These are phyloP conservation scores for Ctena decussata DNA, from an alignment of 2,888 invertebrate genomes.

Conservation along the genomic window DNA sequence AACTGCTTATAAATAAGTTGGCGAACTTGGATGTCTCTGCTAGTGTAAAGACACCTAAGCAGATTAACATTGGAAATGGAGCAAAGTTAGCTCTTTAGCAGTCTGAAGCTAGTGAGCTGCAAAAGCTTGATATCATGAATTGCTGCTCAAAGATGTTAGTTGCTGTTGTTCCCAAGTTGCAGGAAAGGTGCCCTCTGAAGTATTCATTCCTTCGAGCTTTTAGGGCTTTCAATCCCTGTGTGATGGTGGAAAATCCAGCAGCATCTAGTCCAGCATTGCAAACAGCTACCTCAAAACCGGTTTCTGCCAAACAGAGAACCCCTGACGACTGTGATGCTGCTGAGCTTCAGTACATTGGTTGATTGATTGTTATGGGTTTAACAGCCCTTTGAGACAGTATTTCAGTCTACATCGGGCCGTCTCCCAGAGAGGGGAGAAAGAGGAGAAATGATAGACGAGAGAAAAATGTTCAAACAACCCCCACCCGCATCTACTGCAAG, in stretches of 20 bases:
- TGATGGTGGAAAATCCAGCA: background rate
- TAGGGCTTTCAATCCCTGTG: background rate
- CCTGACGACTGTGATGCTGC: conserved; percentile 3
- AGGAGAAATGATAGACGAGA: too few species aligned
- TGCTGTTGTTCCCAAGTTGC: conserved; percentile 3
- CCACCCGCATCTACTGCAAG: too few species aligned
- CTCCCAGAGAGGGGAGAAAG: too few species aligned
- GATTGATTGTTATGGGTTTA: too few species aligned
- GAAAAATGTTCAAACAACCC: too few species aligned
- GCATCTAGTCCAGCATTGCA: background rate
- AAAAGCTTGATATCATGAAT: background rate
- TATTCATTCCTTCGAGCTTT: conserved; percentile 4
- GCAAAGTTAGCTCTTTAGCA: background rate
- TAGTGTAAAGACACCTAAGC: background rate
- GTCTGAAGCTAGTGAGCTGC: background rate
- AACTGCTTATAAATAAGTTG: background rate
- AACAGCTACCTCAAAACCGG: background rate
- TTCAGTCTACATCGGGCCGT: too few species aligned
- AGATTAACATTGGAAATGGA: background rate
- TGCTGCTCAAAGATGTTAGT: background rate
- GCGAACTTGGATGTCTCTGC: conserved; percentile 6
- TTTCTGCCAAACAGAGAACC: background rate
- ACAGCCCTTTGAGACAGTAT: too few species aligned
- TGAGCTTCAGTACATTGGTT: conserved; percentile 5
- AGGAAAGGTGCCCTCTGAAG: conserved; percentile 8